A percentile compares a stretch with the other conserved stretches of the same genome.
Conservation (phyloP, 2,797 vertebrate genomes). For the Acrossocheilus wenchowensis region DNA sequence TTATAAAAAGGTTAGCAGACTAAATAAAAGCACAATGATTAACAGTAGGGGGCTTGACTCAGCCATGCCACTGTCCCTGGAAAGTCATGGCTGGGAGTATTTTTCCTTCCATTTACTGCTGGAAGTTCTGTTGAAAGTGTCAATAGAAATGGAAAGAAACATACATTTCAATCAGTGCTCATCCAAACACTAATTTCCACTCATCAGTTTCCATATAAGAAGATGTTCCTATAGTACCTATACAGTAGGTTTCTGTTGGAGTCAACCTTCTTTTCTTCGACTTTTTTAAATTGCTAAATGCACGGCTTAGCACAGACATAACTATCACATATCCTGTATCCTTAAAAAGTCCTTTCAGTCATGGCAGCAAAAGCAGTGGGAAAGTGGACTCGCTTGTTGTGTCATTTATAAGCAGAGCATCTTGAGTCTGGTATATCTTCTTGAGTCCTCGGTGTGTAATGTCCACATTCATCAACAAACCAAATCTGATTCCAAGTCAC, state of each 20-base stretch:
- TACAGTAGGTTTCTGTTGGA: neutral
- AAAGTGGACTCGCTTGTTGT: slow-evolving; percentile 68
- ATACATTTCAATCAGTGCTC: neutral
- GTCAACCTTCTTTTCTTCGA: slow-evolving; percentile 27
- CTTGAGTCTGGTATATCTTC: slow-evolving; percentile 2
- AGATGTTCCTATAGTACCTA: neutral
- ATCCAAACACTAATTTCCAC: neutral
- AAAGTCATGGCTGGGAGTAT: neutral
- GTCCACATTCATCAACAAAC: neutral
- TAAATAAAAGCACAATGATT: slow-evolving; percentile 20
- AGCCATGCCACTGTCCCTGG: neutral
- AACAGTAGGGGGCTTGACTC: slow-evolving; percentile 23
- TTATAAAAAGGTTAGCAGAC: slow-evolving; percentile 3
- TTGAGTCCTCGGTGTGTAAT: neutral
- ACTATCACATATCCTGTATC: slow-evolving; percentile 62
- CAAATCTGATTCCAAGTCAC: neutral
- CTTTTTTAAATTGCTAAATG: slow-evolving; percentile 61
- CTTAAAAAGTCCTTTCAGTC: slow-evolving; percentile 52
- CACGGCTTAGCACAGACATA: slow-evolving; percentile 67
- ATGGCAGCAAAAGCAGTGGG: slow-evolving; percentile 57
- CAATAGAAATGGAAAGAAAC: neutral
- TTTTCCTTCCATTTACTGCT: slow-evolving; percentile 18
- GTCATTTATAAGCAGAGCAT: slow-evolving; percentile 66
- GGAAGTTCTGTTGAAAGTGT: slow-evolving; percentile 5
- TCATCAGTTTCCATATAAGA: neutral